These are phyloP conservation scores for Arothron firmamentum DNA, from an alignment of 2,113 vertebrate genomes.

Conservation along the genomic window DNA sequence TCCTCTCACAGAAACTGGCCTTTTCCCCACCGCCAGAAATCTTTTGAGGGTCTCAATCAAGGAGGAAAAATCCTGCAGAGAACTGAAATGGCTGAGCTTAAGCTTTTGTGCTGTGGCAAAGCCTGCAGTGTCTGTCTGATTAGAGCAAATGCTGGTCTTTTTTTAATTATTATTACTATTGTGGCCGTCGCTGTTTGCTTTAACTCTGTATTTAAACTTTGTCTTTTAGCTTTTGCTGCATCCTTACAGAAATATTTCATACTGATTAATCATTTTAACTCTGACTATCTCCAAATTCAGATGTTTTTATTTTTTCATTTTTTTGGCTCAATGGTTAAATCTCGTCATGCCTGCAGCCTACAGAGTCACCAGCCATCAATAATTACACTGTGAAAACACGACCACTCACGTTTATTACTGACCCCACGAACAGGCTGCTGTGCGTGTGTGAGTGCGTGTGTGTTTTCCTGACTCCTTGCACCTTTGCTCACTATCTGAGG, in stretches of 20 bases:
- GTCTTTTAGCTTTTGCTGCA: slow-evolving; percentile 13
- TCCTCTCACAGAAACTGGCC: not conserved
- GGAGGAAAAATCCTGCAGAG: slow-evolving; percentile 9
- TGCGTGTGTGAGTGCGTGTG: slow-evolving; percentile 15
- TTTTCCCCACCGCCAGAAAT: slow-evolving; percentile 4
- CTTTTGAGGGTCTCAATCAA: slow-evolving; percentile 16
- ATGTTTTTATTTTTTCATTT: not conserved
- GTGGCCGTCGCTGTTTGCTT: slow-evolving; percentile 45
- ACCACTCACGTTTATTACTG: slow-evolving; percentile 59
- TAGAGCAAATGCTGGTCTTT: slow-evolving; percentile 26
- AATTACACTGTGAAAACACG: slow-evolving; percentile 68
- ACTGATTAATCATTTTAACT: slow-evolving; percentile 32
- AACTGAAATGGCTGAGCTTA: slow-evolving; percentile 8
- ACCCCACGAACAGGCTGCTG: slow-evolving; percentile 38
- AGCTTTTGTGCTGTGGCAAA: slow-evolving; percentile 8
- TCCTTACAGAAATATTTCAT: slow-evolving; percentile 25
- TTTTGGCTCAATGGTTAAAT: slow-evolving; percentile 13
- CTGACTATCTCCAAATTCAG: not conserved
- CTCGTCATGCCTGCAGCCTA: slow-evolving; percentile 19
- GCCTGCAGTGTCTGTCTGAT: slow-evolving; percentile 23
- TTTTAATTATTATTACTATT: slow-evolving; percentile 23
- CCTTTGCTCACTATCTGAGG: slow-evolving; percentile 49
- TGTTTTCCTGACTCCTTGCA: slow-evolving; percentile 19
- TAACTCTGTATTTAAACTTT: slow-evolving; percentile 33
- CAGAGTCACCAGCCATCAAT: slow-evolving; percentile 22